These are phyloP conservation scores for Hyperoplus immaculatus DNA, from an alignment of 2,797 vertebrate genomes.

Conservation along the genomic window DNA sequence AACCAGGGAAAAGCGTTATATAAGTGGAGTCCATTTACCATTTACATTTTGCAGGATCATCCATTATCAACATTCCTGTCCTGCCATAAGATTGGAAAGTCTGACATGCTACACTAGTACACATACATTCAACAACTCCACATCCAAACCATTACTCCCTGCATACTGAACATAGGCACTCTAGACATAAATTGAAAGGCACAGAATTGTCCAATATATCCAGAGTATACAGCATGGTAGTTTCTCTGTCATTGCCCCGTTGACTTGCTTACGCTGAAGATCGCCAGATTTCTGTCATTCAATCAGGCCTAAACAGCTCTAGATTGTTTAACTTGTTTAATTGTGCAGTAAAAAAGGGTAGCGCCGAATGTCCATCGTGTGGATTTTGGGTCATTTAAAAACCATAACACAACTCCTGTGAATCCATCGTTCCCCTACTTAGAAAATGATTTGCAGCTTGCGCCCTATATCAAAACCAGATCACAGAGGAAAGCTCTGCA, in stretches of 20 bases:
- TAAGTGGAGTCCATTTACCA: too few relatives aligned
- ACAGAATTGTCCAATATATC: neutral
- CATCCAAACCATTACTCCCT: neutral
- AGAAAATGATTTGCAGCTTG: conserved; percentile 63
- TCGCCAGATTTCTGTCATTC: conserved; percentile 13
- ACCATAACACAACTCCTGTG: conserved; percentile 44
- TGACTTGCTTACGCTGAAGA: neutral
- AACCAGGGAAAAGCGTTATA: too few relatives aligned
- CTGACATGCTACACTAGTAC: neutral
- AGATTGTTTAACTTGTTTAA: conserved; percentile 20
- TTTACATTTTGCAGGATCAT: neutral
- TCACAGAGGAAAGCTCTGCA: conserved; percentile 46
- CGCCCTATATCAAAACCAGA: conserved; percentile 48
- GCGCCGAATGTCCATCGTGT: conserved; percentile 1
- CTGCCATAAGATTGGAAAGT: neutral
- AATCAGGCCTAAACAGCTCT: conserved; percentile 19
- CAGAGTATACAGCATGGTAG: neutral
- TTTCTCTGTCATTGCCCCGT: neutral
- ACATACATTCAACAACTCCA: neutral
- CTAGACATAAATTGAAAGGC: neutral
- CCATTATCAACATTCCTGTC: neutral
- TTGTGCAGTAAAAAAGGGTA: conserved; percentile 1
- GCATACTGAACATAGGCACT: neutral
- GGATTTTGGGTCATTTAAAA: conserved; percentile 52
- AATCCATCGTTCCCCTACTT: conserved; percentile 38